Conservation (phyloP, 1,140 invertebrate species). For the Cotesia vestalis region DNA sequence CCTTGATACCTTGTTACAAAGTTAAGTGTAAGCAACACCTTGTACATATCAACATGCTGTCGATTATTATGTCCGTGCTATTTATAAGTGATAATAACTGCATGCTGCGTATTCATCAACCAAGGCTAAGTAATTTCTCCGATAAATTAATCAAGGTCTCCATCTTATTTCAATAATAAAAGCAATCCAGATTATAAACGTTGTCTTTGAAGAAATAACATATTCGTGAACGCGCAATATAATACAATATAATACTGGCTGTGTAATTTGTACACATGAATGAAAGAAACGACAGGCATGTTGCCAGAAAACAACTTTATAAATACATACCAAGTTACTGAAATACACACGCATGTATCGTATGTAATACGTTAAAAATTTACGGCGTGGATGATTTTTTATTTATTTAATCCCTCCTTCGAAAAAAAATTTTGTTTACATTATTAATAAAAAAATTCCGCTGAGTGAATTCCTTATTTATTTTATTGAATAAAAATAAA, state of each 20-base stretch:
- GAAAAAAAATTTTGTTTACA: too few species aligned
- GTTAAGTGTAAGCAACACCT: too few species aligned
- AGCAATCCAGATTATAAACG: background rate
- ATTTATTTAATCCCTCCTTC: too few species aligned
- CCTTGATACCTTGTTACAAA: too few species aligned
- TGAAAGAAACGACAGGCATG: constrained; percentile 30
- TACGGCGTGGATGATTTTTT: too few species aligned
- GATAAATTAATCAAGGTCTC: constrained; percentile 9
- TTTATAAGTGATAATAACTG: too few species aligned
- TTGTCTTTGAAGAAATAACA: background rate
- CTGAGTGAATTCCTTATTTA: too few species aligned
- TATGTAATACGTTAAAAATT: too few species aligned
- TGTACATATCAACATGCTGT: background rate
- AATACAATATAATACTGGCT: background rate
- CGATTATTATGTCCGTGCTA: too few species aligned
- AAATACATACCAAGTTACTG: constrained; percentile 17
- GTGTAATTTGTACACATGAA: constrained; percentile 12
- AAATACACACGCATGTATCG: background rate
- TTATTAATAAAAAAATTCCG: too few species aligned
- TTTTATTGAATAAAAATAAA: too few species aligned
- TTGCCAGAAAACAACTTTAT: constrained; percentile 25
- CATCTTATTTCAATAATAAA: background rate
- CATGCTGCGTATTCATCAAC: too few species aligned
- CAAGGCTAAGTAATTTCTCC: background rate
- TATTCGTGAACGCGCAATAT: constrained; percentile 17